Evolutionary conservation across 2,888 invertebrate species (phyloP), one percentile per base, ranked within the genome.

Genomic region (Pseudococcus longispinus): DNA sequence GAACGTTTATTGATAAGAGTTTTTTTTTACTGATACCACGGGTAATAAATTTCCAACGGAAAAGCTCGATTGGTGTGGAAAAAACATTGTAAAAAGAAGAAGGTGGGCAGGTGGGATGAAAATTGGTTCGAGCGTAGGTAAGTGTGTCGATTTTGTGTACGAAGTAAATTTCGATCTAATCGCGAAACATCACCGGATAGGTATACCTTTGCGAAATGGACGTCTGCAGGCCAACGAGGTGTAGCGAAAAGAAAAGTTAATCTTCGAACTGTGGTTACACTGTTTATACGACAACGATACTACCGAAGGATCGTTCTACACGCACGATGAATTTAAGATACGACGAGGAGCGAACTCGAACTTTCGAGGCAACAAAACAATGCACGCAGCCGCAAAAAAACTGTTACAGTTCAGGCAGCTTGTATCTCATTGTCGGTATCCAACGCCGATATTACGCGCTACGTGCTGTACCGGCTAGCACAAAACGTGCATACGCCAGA

Each of bases 361-460:
- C 51, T 83, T 83, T 29, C 15, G 18, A 83, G 37, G 51, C 51
- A 51, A 83, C 51, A 83, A 83, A 82, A 83, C 83, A 51, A 46
- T 29, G 23, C 83, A 83, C 83, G 83, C 46, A 83, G 83, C 83
- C 46, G 55, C 46, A 77, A 83, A 83, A 83, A 83, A 83, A 83
- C 83, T 23, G 83, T 83, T 51, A 46, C 55, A 83, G 20, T 82
- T 26, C 18, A 51, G 55, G 26, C 15, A 26, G 82, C 77, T 74
- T 32, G n/a, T 83, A 83, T 83, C 83, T 83, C 55, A 51, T 32
- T 83, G 83, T 51, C 23, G 29, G 77, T 42, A 37, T 80, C 77
- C 77, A 20, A 42, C 37, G 42, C 20, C 42, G 20, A 80, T 42
- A 80, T 80, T 80, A 60, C 44, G 37, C 9, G 37, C 37, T 37